Evolutionary conservation across 92 coral and sea anemone species (phyloP), one percentile per base, ranked within the genome.

Genomic region (Metridium senile): DNA sequence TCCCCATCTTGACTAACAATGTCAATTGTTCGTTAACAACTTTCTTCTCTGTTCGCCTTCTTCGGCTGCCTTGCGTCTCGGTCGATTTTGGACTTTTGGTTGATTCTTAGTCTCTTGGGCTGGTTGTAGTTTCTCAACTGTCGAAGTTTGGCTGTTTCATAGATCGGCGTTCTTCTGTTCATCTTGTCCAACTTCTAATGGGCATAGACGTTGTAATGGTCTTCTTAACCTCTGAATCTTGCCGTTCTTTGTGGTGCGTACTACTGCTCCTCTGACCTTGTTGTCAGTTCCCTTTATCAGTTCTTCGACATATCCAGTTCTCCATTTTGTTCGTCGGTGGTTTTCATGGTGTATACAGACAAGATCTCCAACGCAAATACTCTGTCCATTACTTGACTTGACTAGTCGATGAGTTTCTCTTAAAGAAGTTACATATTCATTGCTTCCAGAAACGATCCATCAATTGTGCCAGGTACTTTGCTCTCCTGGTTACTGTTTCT

Each of bases 201-300:
- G 68, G 20, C 68, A 62, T 26, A 62, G 34, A 62, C 68, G 68
- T 19, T 62, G 68, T 9, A 62, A 2, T 62, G 68, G 68, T 29
- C 68, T 62, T 62, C 68, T 62, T 22, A 62, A 27, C 3, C 27
- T 62, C 23, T 20, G 31, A 26, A 62, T 62, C 31, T 62, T 62
- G 2, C 68, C 68, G 23, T 62, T 62, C 31, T 25, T 26, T 1
- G 68, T 20, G 33, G 68, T 26, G 33, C 68, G 68, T 26, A 62
- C 68, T 9, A 62, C 68, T 62, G 68, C 68, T 62, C 68, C 68
- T 62, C 68, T 20, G 2, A 62, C 23, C 68, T 62, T 62, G 20
- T 27, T 20, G 33, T 62, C 68, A 25, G 28, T 62, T 62, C 68
- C 68, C 23, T 2, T 29, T 62, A 25, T 75, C 66, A 62, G 11